Base-by-base conservation (phyloP, 2,797 vertebrate genomes). In the Neostethus bicornis region DNA sequence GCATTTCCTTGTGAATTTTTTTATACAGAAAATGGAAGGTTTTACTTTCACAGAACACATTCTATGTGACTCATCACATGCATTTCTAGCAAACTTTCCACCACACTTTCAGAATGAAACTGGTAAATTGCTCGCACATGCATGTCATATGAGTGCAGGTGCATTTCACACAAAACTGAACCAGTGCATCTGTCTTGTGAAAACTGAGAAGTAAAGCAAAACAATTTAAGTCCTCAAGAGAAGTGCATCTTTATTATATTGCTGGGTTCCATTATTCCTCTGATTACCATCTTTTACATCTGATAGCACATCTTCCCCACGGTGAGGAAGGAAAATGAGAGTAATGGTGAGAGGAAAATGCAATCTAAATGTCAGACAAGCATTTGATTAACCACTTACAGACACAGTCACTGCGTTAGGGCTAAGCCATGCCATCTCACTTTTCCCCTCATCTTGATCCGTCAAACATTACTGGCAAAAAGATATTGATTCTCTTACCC, bases 381-480 rank as follows among this genome's bases (percentile, higher is more conserved):
- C 67, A 79, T 68, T 77, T 75, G 82, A 86, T 89, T 83, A 85
- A 83, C 77, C 86, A 86, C 78, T 89, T 81, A 79, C 54, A 86
- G 85, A 77, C 64, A 56, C 74, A 73, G 69, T 48, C 61, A 68
- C 42, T 75, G 70, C 31, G 11, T 65, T 70, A 51, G 66, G 26
- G 66, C 50, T 35, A 59, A 51, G 70, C 77, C 56, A 45, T 31
- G 61, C 57, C 62, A 39, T 75, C 77, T 86, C 80, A 91, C 74
- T 81, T 95, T 95, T 92, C 93, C 83, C 87, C 84, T 88, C 84
- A 66, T 77, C 51, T 81, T 72, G 79, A 90, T 89, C 71, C 90
- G 84, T 90, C 90, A 87, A 91, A 93, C 86, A 87, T 81, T 90
- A 93, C 89, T 92, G 91, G 88, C 80, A 86, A 90, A 69, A 57